Base-by-base conservation (phyloP, 1,140 invertebrate genomes). In the Trachymyrmex septentrionalis region DNA sequence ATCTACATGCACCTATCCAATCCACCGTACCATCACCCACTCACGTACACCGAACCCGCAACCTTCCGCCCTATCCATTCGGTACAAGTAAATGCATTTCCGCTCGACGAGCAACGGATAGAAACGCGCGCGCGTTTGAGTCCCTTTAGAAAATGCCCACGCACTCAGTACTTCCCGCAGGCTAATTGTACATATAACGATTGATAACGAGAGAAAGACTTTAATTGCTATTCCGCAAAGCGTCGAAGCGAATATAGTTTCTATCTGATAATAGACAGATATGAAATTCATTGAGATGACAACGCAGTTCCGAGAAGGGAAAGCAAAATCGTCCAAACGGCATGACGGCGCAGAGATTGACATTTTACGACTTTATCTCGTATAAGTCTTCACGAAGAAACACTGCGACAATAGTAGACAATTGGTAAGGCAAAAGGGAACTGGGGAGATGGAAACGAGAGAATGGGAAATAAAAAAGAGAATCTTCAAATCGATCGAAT, bases 11-110 rank as follows among this genome's bases (percentile, higher is more conserved):
- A 84, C 59, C 88, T 59, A 78, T 77, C 77, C 85, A 76, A 89
- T 77, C 77, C 85, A 76, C 87, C 88, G 88, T 85, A 81, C 78
- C 88, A 87, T 87, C 86, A 78, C 78, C 84, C 77, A 34, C 91
- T 91, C 87, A 90, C 90, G 88, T 91, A 91, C 87, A 63, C 72
- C 67, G 53, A 63, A 66, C 64, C 89, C 88, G 86, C 84, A 91
- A 90, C 72, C 82, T 86, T 77, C 57, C 76, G 57, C 59, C 63
- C 63, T 63, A 30, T 63, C 86, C 63, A 66, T 86, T 86, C 66
- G 63, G 73, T 57, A 64, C 66, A 71, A 73, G 88, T 90, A 90
- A 90, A 87, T 77, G 88, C 85, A 90, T 90, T 90, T 90, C 76
- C 86, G 78, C 50, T 87, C 72, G 73, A 34, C 85, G 85, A 90